Base-by-base conservation (phyloP, 2,888 invertebrate species). In the Drosophila paranaensis region DNA sequence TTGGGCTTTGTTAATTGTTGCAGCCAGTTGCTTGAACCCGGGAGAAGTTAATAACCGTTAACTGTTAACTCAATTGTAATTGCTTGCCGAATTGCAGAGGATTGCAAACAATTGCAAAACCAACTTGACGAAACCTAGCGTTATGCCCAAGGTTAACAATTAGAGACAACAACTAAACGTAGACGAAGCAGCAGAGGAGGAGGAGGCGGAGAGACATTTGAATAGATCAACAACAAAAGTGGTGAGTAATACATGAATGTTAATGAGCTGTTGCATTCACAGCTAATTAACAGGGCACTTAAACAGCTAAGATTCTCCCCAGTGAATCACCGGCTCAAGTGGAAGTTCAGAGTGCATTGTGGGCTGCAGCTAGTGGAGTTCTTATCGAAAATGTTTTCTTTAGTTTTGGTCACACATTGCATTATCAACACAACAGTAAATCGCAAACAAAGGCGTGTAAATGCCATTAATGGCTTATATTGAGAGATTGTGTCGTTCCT, bases 221-320 rank as follows among this genome's bases (percentile, higher is more conserved):
- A 42, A 20, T 42, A 55, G 8, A 35, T 33, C 42, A 61, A 58
- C 62, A 60, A 68, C 71, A 77, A 40, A 37, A 53, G 39, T 50
- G 43, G 74, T 74, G 74, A 74, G 78, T 78, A 74, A 74, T 57
- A 45, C 2, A 10, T 3, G n/a, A 16, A 33, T 20, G 9, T 20
- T 14, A 46, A 55, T 42, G 20, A 20, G 20, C 11, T 55, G 16
- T 35, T 30, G 25, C 20, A 37, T 3, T 11, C 10, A 1, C 11
- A 43, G 30, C 6, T 10, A 3, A 9, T 13, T 33, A 33, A 10
- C 13, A 8, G 13, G 16, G 4, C 14, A 6, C 25, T 20, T 13
- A 13, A 8, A 27, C 16, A 35, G 6, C 46, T 35, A n/a, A 11
- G 3, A 11, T 37, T 69, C 46, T 13, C 0, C 46, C 10, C 0